Evolutionary conservation across 2,797 vertebrate species (phyloP), one percentile per base, ranked within the genome.

Genomic region (Lagodon rhomboides): DNA sequence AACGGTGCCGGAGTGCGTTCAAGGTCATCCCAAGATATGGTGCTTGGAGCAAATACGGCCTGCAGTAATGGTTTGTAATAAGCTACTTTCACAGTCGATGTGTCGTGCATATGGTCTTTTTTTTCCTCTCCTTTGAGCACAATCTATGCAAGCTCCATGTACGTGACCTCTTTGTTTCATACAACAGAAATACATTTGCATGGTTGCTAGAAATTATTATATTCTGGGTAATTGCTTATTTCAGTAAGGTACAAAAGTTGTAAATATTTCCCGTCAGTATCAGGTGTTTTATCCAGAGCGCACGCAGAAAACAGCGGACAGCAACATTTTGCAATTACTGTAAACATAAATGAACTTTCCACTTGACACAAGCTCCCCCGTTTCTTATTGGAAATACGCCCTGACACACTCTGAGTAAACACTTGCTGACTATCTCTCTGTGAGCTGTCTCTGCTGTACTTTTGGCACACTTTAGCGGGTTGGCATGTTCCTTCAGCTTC

Each of bases 381-480:
- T 51, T 38, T 38, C 34, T 38, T 38, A 38, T 73, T 66, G 58
- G 74, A 76, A 58, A 50, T 59, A 73, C 50, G 23, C 16, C 10
- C 58, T 50, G 73, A 84, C 1, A 30, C 44, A 34, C 27, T 64
- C 56, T n/a, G 73, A 70, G 68, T 79, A 88, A 92, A 90, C 89
- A 86, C 54, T 80, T 11, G 44, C 84, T 90, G 88, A 91, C 88
- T 90, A 64, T 84, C 83, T 90, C 88, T 93, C 87, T 91, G 61
- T 83, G 84, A 85, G 43, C 61, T 76, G 81, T 79, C 89, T 94
- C 91, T 78, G 76, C 69, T 70, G 62, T 22, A 50, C 18, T 62
- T 75, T 82, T 87, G 86, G 83, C 89, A 89, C 73, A 20, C 49
- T 60, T 68, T 25, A 17, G 22, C 8, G 30, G 46, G 63, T 63